Conservation (phyloP, 1,140 invertebrate genomes). For the Trachymyrmex septentrionalis region DNA sequence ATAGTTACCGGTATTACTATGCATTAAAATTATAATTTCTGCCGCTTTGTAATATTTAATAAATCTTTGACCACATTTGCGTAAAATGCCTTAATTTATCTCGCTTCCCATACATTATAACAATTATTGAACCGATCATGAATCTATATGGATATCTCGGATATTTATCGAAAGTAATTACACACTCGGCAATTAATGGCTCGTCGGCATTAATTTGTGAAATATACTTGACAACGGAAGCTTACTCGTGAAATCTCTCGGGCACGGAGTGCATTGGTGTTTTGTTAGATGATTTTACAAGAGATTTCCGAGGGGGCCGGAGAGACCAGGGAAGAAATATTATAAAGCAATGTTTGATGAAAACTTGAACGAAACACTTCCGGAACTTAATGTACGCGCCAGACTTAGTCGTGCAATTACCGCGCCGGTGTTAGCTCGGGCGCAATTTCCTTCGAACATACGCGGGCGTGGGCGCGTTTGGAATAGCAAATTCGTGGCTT, state of each 20-base stretch:
- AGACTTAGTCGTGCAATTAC: constrained; percentile 73
- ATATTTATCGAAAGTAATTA: constrained; percentile 28
- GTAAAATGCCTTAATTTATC: constrained; percentile 22
- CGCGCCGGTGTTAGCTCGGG: constrained; percentile 46
- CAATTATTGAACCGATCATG: constrained; percentile 18
- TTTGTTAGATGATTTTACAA: constrained; percentile 21
- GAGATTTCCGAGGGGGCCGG: constrained; percentile 18
- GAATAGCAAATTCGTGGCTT: constrained; percentile 70
- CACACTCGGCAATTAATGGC: constrained; percentile 42
- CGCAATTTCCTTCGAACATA: constrained; percentile 73
- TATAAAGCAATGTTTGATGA: constrained; percentile 25
- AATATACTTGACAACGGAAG: constrained; percentile 39
- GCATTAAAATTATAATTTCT: constrained; percentile 7
- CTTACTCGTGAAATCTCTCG: not conserved
- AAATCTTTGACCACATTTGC: not conserved
- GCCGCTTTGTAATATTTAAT: not conserved
- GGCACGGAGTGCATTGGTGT: not conserved
- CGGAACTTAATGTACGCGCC: constrained; percentile 70
- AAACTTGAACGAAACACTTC: constrained; percentile 70
- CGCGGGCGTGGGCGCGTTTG: constrained; percentile 55
- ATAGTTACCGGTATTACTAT: too few species aligned
- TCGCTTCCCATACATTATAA: constrained; percentile 2
- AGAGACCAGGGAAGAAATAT: not conserved
- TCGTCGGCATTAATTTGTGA: constrained; percentile 43
- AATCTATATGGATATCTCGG: constrained; percentile 3